Conservation (phyloP, 2,888 invertebrate species). For the Operophtera brumata region DNA sequence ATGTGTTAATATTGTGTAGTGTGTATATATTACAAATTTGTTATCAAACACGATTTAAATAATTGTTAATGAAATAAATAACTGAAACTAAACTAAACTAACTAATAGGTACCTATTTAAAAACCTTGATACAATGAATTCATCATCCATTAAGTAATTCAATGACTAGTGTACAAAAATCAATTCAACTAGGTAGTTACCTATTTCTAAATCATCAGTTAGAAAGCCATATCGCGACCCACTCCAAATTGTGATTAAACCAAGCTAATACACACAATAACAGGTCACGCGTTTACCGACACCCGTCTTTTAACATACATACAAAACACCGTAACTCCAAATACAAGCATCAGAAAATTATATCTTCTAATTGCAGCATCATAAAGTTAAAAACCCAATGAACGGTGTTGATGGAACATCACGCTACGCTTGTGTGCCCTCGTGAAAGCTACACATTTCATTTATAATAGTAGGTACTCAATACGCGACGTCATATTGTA, state of each 20-base stretch:
- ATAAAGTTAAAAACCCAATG: slow-evolving; percentile 38
- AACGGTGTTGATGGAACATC: slow-evolving; percentile 45
- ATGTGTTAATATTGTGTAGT: too few species aligned
- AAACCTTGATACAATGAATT: slow-evolving; percentile 8
- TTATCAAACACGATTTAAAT: too few species aligned
- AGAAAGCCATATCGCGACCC: slow-evolving; percentile 76
- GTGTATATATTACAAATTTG: too few species aligned
- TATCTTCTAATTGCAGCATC: slow-evolving; percentile 3
- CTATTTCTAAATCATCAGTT: slow-evolving; percentile 64
- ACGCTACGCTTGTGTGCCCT: slow-evolving; percentile 67
- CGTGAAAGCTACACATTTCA: slow-evolving; percentile 80
- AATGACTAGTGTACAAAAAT: slow-evolving; percentile 44
- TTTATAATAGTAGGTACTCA: slow-evolving; percentile 73
- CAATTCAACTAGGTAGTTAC: too few species aligned
- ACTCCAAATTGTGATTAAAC: slow-evolving; percentile 80
- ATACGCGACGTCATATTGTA: slow-evolving; percentile 76
- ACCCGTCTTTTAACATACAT: slow-evolving; percentile 49
- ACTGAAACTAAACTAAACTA: too few species aligned
- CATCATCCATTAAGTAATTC: slow-evolving; percentile 26
- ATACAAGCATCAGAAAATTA: slow-evolving; percentile 23
- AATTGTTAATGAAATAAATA: too few species aligned
- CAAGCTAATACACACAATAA: slow-evolving; percentile 80
- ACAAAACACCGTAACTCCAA: slow-evolving; percentile 23
- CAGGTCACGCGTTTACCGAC: slow-evolving; percentile 78
- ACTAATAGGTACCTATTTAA: too few species aligned